Conservation (phyloP, 2,888 invertebrate genomes). For the Hybos culiciformis region DNA sequence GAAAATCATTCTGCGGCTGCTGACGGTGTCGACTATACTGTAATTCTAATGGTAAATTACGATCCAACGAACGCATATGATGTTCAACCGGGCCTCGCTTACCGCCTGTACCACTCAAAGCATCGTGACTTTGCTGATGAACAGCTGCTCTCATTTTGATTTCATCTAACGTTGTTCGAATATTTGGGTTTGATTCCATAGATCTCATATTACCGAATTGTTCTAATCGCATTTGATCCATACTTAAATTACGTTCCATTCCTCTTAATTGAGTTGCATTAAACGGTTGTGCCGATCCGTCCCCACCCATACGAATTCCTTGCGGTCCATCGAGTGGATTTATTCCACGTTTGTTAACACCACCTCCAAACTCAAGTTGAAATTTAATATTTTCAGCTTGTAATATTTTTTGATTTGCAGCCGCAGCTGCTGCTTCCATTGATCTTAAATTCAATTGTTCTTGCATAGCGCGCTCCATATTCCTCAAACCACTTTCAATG, state of each 20-base stretch:
- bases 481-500: constrained; percentile 34
- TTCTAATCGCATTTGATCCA: constrained; percentile 22
- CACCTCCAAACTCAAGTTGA: neutral
- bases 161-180: constrained; percentile 14
- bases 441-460: constrained; percentile 35
- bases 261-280: constrained; percentile 16
- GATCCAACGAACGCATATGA: constrained; percentile 36
- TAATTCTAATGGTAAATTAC: constrained; percentile 33
- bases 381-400: neutral
- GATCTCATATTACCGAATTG: constrained; percentile 13
- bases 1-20: constrained; percentile 17
- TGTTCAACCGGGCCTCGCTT: constrained; percentile 34
- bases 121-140: constrained; percentile 1
- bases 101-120: constrained; percentile 16
- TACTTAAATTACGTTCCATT: constrained; percentile 28
- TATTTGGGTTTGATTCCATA: constrained; percentile 18
- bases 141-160: constrained; percentile 12
- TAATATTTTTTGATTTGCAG: constrained; percentile 8
- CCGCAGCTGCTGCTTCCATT: constrained; percentile 25
- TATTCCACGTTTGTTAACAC: neutral
- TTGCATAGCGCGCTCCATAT: constrained; percentile 37
- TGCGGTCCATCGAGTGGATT: neutral
- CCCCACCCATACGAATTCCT: neutral
- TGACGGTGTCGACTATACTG: constrained; percentile 35
- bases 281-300: neutral